Base-by-base conservation (phyloP, 1,140 invertebrate genomes). In the Drosophila pseudoananassae region DNA sequence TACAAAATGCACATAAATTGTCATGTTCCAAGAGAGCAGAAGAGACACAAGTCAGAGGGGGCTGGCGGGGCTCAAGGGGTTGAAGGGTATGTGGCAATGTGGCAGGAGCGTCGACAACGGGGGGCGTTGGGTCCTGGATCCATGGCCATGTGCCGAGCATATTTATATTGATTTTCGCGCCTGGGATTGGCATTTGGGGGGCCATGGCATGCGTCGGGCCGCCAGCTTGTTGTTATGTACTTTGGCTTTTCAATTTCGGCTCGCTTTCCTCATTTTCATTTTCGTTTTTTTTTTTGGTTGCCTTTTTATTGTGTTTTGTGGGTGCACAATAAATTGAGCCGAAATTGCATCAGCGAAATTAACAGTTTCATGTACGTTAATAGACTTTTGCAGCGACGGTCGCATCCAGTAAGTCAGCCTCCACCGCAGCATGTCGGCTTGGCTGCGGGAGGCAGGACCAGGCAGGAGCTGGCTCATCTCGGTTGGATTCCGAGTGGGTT, bases 151-250 rank as follows among this genome's bases (percentile, higher is more conserved):
- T 74, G 73, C 57, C 68, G 33, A 87, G 78, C 82, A 85, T 85
- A 85, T 85, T 88, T 88, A 78, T 88, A 88, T 88, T 88, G 83
- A 88, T 88, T 88, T 88, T 88, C 74, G 82, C 82, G 82, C 82
- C 79, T 87, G 54, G 69, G 79, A 76, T 76, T 72, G 76, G 63
- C 71, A 71, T 50, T 61, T 61, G 65, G 70, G 71, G 71, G 69
- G 78, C 50, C 20, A 27, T 17, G 58, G 29, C 33, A 46, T 75
- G 70, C 45, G 59, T 46, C 43, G 68, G 68, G 56, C 63, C 52
- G 68, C 59, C 80, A 84, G 80, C 81, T 87, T 81, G 81, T 87
- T 85, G 81, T 85, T 85, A 87, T 85, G 81, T 85, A 87, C 77
- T 85, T 85, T 85, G 81, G 82, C 82, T 85, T 85, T 85, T 85